Evolutionary conservation across 2,113 vertebrate genomes (phyloP).

Genomic region (Campylomormyrus numenius): DNA sequence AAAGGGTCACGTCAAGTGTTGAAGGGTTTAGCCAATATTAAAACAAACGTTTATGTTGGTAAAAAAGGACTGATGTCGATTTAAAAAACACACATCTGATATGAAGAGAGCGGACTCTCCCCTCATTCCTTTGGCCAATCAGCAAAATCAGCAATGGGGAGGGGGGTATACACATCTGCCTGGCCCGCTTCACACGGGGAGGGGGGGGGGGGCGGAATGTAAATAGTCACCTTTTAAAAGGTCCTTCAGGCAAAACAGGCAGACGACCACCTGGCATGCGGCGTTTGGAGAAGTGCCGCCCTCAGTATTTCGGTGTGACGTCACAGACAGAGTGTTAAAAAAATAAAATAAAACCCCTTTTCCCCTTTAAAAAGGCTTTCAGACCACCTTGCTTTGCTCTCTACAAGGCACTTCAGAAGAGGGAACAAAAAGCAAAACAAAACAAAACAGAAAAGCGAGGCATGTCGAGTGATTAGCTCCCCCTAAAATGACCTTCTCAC

Average conservation of each 20-base stretch:
- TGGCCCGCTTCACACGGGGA: neutral
- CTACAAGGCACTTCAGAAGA: slow-evolving; percentile 14
- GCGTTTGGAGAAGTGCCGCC: neutral
- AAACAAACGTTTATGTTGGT: neutral
- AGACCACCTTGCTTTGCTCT: slow-evolving; percentile 33
- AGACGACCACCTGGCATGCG: neutral
- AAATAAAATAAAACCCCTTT: neutral
- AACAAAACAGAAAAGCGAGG: neutral
- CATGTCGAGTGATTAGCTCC: neutral
- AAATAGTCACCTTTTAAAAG: neutral
- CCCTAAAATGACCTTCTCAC: neutral
- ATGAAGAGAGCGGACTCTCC: neutral
- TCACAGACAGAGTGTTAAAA: neutral
- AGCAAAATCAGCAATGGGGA: neutral
- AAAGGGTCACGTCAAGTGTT: neutral
- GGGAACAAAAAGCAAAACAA: neutral
- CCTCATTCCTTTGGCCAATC: neutral
- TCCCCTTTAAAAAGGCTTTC: neutral
- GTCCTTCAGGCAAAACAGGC: neutral
- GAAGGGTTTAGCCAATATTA: neutral
- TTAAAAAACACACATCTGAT: neutral
- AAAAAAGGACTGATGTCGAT: neutral
- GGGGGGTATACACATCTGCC: neutral
- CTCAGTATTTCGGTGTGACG: neutral
- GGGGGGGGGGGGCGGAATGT: neutral